These are phyloP conservation scores for Harpalus rufipes DNA, from an alignment of 2,888 invertebrate species.

Conservation along the genomic window DNA sequence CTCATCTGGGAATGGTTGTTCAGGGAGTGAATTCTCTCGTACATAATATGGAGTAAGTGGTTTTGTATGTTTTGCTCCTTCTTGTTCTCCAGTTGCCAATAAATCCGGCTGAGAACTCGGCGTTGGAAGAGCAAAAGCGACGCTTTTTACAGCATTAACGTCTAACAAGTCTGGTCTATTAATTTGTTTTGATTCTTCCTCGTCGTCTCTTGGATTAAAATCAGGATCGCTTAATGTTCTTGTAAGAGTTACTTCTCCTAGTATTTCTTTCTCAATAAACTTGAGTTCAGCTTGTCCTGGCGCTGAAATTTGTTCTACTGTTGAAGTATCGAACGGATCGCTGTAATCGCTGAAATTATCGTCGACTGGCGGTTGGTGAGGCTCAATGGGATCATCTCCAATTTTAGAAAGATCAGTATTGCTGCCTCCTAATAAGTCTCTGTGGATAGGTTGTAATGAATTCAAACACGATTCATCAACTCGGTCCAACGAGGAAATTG, in stretches of 20 bases:
- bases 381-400: conserved; percentile 84
- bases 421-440: conserved; percentile 88
- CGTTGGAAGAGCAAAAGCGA: conserved; percentile 82
- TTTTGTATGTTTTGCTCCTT: conserved; percentile 80
- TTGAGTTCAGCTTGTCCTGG: conserved; percentile 90
- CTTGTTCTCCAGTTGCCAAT: conserved; percentile 80
- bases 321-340: conserved; percentile 93
- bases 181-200: conserved; percentile 77
- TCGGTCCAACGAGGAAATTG: conserved; percentile 76
- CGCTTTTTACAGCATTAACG: conserved; percentile 75
- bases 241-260: conserved; percentile 79
- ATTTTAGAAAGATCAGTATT: conserved; percentile 86
- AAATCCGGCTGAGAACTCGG: conserved; percentile 78
- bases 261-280: conserved; percentile 87
- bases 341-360: conserved; percentile 81
- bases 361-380: conserved; percentile 74
- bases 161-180: conserved; percentile 82
- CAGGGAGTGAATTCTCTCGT: conserved; percentile 81
- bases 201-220: conserved; percentile 88
- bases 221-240: conserved; percentile 84
- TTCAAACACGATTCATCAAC: conserved; percentile 78
- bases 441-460: conserved; percentile 77
- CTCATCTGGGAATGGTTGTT: conserved; percentile 78
- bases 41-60: conserved; percentile 91
- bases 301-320: conserved; percentile 84